These are phyloP conservation scores for Mellivora capensis DNA, from an alignment of 2,113 vertebrate genomes.

Conservation along the genomic window DNA sequence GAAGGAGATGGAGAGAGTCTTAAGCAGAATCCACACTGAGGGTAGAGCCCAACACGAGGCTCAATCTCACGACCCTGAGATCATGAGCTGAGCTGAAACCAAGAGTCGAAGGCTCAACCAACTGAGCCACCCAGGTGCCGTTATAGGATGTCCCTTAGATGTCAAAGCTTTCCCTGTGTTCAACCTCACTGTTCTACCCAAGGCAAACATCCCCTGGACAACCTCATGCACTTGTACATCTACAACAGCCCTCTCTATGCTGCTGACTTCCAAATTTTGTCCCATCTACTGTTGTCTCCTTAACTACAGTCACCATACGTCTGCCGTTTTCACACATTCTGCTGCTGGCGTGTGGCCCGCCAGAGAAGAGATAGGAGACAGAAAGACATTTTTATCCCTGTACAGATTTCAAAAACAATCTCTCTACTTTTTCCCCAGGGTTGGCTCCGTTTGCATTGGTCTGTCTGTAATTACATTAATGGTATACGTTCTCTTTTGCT, in stretches of 20 bases:
- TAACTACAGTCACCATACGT: fast-evolving
- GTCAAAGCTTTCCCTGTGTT: fast-evolving
- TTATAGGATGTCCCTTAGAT: too few relatives aligned
- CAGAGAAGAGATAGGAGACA: neutral
- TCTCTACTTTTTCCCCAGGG: neutral
- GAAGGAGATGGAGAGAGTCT: neutral
- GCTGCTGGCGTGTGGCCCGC: neutral
- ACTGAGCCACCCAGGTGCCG: neutral
- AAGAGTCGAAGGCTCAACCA: neutral
- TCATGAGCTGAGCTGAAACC: neutral
- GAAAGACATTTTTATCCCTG: neutral
- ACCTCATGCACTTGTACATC: neutral
- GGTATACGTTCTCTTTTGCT: neutral
- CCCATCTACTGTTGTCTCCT: fast-evolving
- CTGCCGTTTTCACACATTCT: neutral
- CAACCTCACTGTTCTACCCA: neutral
- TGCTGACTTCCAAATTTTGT: neutral
- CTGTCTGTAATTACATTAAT: neutral
- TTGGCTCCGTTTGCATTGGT: neutral
- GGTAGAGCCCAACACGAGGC: neutral
- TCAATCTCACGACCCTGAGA: neutral
- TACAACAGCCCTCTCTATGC: neutral
- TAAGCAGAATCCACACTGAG: neutral
- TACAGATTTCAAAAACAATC: neutral
- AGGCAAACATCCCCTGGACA: neutral